Evolutionary conservation across 2,888 invertebrate genomes (phyloP), one percentile per base, ranked within the genome.

Genomic region (Torymus auratus): DNA sequence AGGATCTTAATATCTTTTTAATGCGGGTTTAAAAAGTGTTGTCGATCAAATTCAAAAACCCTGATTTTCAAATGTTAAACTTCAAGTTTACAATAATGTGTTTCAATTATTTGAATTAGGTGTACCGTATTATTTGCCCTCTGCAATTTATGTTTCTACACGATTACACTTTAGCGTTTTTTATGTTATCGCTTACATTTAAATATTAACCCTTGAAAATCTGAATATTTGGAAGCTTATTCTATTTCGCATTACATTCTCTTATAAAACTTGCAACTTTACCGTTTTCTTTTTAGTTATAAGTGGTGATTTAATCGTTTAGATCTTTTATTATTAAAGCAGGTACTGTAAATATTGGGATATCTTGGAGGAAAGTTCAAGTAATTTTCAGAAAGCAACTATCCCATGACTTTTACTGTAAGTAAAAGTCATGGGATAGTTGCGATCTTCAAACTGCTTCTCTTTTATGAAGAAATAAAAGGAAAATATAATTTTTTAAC

Each of bases 351-450:
- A 62, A 15, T 23, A n/a, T 12, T 15, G n/a, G n/a, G 3, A 15
- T 58, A n/a, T 2, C 2, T 5, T 56, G 28, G 69, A 50, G 11
- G 17, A 52, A 64, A 13, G 50, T 15, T 10, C 53, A 1, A 20
- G 17, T 28, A 70, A 15, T 69, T 62, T n/a, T 67, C 41, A 61
- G 61, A 78, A 68, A 76, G 85, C 85, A 83, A 84, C 84, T 86
- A 85, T 85, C 84, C 83, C 85, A 84, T 15, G 82, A 85, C 77
- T 85, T 83, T 83, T 75, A 58, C 64, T 0, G 7, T 11, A 50
- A 5, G 73, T 11, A 74, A 85, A 85, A 86, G 83, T 84, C 80
- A 69, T 83, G 84, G 83, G 84, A 86, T 82, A 85, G 84, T 68
- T 83, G 83, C 80, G 56, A 65, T 67, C 78, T 72, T 83, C 74